A percentile compares a stretch with the other conserved stretches of the same genome.
Conservation (phyloP, 2,113 vertebrate genomes). For the Reinhardtius hippoglossoides region DNA sequence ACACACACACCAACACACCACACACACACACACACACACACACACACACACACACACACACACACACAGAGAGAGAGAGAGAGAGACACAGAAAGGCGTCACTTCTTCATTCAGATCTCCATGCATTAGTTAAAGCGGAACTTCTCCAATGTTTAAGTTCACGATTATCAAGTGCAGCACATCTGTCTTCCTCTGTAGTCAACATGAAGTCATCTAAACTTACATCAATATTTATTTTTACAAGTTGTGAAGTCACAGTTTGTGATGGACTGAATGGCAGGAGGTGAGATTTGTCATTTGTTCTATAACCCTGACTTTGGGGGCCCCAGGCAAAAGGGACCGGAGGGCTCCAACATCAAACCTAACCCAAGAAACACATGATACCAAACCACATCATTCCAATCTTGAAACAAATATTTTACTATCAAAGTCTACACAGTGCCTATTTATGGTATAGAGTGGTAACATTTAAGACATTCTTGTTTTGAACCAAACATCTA, state of each 20-base stretch:
- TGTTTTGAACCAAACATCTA: no score
- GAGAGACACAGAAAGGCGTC: background rate
- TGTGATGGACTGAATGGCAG: background rate
- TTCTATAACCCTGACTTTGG: no score
- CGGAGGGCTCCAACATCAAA: no score
- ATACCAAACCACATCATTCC: no score
- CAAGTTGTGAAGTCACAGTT: background rate
- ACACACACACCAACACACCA: no score
- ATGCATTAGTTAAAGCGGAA: background rate
- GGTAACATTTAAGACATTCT: no score
- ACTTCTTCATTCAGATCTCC: constrained; percentile 13
- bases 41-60: constrained; percentile 1
- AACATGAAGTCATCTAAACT: background rate
- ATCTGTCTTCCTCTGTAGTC: background rate
- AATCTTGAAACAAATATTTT: no score
- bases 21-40: constrained; percentile 3
- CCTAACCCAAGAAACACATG: no score
- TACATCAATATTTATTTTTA: background rate
- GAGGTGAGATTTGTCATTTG: background rate
- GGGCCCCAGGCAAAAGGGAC: no score
- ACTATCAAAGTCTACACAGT: no score
- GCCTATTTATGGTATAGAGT: no score
- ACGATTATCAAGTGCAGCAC: background rate
- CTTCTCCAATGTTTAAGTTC: background rate
- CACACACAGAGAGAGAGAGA: no score